phyloP scores from a whole-genome alignment of 2,113 vertebrate species.

The Cyprinus carpio region DNA sequence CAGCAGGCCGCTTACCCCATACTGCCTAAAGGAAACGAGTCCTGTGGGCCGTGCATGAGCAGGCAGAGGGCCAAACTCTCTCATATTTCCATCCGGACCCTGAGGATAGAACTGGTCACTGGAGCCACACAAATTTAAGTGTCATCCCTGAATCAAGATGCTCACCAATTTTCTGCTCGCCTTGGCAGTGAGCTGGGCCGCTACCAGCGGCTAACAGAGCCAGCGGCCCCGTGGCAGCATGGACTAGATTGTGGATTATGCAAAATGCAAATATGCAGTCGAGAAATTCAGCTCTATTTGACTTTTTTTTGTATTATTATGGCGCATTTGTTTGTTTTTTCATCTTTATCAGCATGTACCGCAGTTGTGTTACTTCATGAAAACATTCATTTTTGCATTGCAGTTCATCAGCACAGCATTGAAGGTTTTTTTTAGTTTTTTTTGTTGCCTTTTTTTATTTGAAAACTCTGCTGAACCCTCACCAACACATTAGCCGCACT shows the following conservation, averaged over 20 bases:
- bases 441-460: conserved; percentile 30
- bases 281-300: background rate
- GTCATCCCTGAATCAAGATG: conserved; percentile 55
- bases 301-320: background rate
- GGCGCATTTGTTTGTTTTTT: background rate
- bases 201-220: conserved; percentile 40
- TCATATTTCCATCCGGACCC: conserved; percentile 52
- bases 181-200: conserved; percentile 47
- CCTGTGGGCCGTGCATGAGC: background rate
- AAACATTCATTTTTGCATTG: conserved; percentile 28
- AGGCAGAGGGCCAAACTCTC: conserved; percentile 51
- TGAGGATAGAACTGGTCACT: conserved; percentile 46
- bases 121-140: conserved; percentile 52
- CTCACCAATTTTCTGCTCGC: conserved; percentile 61
- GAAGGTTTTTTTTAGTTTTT: background rate
- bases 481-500: conserved; percentile 46
- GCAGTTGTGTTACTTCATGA: background rate
- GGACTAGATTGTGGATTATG: conserved; percentile 18
- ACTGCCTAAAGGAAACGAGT: conserved; percentile 39
- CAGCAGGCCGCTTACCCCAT: conserved; percentile 23
- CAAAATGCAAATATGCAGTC: background rate
- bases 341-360: background rate
- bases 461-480: conserved; percentile 43
- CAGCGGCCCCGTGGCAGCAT: conserved; percentile 33
- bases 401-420: conserved; percentile 23